A percentile compares a stretch with the other conserved stretches of the same genome.
Conservation (phyloP, 2,113 vertebrate species). For the Herpailurus yagouaroundi region DNA sequence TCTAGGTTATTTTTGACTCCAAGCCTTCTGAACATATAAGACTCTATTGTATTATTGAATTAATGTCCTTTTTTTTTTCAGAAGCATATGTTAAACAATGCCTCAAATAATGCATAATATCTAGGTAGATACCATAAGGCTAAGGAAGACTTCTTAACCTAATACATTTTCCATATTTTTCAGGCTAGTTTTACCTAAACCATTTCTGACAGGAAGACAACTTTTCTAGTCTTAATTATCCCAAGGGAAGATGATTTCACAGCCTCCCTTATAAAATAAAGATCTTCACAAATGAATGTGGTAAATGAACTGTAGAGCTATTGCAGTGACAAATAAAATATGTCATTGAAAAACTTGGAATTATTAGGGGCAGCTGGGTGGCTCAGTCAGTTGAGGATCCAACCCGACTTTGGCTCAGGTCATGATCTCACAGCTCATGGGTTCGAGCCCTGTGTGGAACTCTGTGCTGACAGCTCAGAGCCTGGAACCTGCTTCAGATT, state of each 20-base stretch:
- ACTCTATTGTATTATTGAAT: not conserved
- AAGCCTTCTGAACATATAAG: not conserved
- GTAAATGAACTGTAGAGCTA: slow-evolving; percentile 28
- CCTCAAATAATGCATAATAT: not conserved
- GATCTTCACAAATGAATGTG: not conserved
- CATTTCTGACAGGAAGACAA: slow-evolving; percentile 30
- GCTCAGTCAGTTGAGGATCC: no score
- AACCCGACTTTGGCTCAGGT: no score
- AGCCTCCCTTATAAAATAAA: slow-evolving; percentile 1
- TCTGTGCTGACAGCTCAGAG: no score
- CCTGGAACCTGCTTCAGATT: no score
- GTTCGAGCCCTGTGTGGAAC: no score
- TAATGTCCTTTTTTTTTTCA: slow-evolving; percentile 12
- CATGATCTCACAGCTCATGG: no score
- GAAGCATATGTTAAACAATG: not conserved
- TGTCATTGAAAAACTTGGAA: not conserved
- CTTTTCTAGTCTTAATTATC: slow-evolving; percentile 22
- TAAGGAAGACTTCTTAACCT: not conserved
- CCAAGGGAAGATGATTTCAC: not conserved
- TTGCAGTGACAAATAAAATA: slow-evolving; percentile 31
- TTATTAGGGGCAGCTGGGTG: not conserved
- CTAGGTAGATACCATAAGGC: not conserved
- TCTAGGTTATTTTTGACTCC: not conserved
- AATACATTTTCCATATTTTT: not conserved
- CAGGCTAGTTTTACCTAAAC: not conserved